phyloP scores from a whole-genome alignment of 1,140 invertebrate species.

The Glomeris maerens region DNA sequence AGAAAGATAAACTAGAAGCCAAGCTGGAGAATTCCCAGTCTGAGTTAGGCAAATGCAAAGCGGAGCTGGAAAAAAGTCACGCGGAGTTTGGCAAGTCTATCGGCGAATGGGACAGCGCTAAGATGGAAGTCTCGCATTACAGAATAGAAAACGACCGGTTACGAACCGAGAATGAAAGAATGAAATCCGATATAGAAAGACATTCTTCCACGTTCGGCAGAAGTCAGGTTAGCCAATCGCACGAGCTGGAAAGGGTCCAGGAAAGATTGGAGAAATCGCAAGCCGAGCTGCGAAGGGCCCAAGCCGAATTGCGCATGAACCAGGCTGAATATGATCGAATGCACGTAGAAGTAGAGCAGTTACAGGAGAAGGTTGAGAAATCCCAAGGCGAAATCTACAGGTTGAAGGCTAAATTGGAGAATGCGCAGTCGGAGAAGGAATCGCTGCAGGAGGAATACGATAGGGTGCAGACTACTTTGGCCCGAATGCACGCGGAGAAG shows the following conservation, averaged over 20 bases:
- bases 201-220: constrained; percentile 54
- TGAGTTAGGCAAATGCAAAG: constrained; percentile 82
- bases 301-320: constrained; percentile 50
- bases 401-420: constrained; percentile 81
- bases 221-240: constrained; percentile 18
- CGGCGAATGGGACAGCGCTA: constrained; percentile 75
- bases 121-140: constrained; percentile 64
- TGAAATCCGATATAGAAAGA: constrained; percentile 68
- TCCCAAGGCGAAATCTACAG: constrained; percentile 87
- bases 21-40: constrained; percentile 83
- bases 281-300: constrained; percentile 62
- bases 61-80: constrained; percentile 77
- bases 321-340: constrained; percentile 76
- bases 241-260: constrained; percentile 62
- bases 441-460: constrained; percentile 78
- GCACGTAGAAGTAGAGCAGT: constrained; percentile 57
- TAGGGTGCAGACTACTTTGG: constrained; percentile 21
- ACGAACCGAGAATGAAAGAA: constrained; percentile 31
- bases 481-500: constrained; percentile 67
- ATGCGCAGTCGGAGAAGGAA: constrained; percentile 83
- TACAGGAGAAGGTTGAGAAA: constrained; percentile 84
- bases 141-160: constrained; percentile 76
- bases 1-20: constrained; percentile 77
- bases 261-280: constrained; percentile 72
- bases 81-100: constrained; percentile 73